Evolutionary conservation across 2,797 vertebrate species (phyloP).

Genomic region (Eleutherodactylus coqui): DNA sequence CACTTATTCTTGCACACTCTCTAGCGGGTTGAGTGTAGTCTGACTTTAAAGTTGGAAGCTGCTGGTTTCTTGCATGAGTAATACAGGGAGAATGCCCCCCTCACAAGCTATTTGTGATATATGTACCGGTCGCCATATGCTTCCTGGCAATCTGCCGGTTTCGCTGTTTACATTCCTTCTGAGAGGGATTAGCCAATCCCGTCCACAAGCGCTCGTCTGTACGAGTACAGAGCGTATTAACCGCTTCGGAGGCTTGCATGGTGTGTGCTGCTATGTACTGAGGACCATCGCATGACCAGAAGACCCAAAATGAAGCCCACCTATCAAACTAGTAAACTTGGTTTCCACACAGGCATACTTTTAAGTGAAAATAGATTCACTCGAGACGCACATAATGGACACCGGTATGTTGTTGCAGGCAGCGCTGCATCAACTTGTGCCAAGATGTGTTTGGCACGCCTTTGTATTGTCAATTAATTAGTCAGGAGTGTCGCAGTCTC

Average conservation of each 20-base stretch:
- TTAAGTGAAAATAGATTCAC: not conserved
- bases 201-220: not conserved
- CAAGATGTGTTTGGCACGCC: not conserved
- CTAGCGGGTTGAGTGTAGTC: not conserved
- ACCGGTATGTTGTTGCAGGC: not conserved
- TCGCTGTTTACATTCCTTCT: slow-evolving; percentile 40
- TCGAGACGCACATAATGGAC: not conserved
- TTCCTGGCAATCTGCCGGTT: slow-evolving; percentile 39
- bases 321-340: not conserved
- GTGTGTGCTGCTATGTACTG: not conserved
- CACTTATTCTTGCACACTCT: not conserved
- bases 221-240: slow-evolving; percentile 6
- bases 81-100: not conserved
- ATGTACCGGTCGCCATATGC: slow-evolving; percentile 30
- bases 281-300: not conserved
- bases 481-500: not conserved
- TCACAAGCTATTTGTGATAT: not conserved
- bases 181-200: slow-evolving; percentile 16
- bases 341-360: not conserved
- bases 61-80: not conserved
- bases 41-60: not conserved
- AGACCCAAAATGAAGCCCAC: not conserved
- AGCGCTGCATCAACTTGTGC: not conserved
- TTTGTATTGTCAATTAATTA: slow-evolving; percentile 17
- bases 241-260: not conserved